Evolutionary conservation across 2,888 invertebrate genomes (phyloP), one percentile per base, ranked within the genome.

Genomic region (Heliconius ismenius): DNA sequence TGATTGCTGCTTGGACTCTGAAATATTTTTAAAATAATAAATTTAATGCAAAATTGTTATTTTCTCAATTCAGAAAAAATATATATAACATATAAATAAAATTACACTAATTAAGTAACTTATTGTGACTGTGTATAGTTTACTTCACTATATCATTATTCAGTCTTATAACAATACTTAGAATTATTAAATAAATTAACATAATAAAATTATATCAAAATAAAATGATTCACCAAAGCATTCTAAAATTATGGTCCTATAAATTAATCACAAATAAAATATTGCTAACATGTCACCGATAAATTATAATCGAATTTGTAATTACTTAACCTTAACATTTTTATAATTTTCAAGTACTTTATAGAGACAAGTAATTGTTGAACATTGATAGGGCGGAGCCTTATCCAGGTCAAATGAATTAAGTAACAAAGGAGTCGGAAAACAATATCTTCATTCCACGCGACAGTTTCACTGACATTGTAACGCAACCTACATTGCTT

Each of bases 341-440:
- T 70, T 32, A n/a, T 70, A 28, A 32, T n/a, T 58, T 54, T 28
- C 3, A 58, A 21, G 39, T 43, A 69, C 21, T 68, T 28, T 21
- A 21, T 26, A 32, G 13, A 28, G 3, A 11, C 10, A 54, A 28
- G 69, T 69, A 54, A 21, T 69, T 69, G 6, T 32, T 54, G 28
- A 54, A 39, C 21, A 24, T 36, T 15, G 28, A 72, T 68, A 70
- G 77, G 75, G 67, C 64, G 75, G 77, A 78, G 78, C 62, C 74
- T 72, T 65, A 78, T 68, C 70, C 73, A 72, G 78, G 79, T 80
- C 80, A 79, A 74, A 78, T 74, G 24, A 65, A 79, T 76, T 78
- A 77, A 77, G 43, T 69, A 62, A 73, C 62, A 63, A 73, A 75
- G 64, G 39, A 69, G 73, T 43, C 62, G 10, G 63, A 74, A 76